Percentiles rank a stretch among this genome's conserved stretches.
These are phyloP conservation scores for Mesembrinibis cayennensis DNA, from an alignment of 2,113 vertebrate species.

Conservation along the genomic window DNA sequence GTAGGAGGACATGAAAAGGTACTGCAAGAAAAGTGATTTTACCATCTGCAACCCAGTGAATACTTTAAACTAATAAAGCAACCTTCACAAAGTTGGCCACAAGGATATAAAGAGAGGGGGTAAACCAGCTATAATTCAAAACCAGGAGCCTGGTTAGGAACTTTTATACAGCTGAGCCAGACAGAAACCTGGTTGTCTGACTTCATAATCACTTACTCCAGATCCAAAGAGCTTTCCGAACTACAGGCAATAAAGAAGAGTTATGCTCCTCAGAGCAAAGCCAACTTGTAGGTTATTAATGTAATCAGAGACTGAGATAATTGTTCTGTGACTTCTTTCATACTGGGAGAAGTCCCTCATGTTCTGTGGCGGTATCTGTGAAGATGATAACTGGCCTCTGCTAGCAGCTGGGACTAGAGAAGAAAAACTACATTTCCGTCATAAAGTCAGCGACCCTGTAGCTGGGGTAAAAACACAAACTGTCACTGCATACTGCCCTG, in stretches of 20 bases:
- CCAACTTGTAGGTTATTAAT: background rate
- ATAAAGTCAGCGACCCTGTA: background rate
- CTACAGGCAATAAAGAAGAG: background rate
- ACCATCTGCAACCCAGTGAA: background rate
- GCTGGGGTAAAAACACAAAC: background rate
- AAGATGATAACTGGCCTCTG: background rate
- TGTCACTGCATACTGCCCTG: background rate
- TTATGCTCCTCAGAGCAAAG: background rate
- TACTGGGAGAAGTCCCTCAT: background rate
- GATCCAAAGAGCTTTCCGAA: background rate
- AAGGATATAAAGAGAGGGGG: background rate
- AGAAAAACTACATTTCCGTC: background rate
- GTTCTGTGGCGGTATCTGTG: background rate
- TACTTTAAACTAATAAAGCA: background rate
- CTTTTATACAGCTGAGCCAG: background rate
- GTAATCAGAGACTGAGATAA: background rate
- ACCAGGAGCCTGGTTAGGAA: background rate
- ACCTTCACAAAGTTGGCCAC: background rate
- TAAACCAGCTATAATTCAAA: background rate
- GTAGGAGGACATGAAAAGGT: background rate
- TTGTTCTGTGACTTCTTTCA: background rate
- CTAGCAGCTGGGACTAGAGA: background rate
- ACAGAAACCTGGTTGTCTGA: background rate
- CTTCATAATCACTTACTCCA: background rate
- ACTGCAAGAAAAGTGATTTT: background rate